Percentiles rank a stretch among this genome's conserved stretches.
phyloP scores from a whole-genome alignment of 2,888 invertebrate genomes.

The Eulithis prunata region DNA sequence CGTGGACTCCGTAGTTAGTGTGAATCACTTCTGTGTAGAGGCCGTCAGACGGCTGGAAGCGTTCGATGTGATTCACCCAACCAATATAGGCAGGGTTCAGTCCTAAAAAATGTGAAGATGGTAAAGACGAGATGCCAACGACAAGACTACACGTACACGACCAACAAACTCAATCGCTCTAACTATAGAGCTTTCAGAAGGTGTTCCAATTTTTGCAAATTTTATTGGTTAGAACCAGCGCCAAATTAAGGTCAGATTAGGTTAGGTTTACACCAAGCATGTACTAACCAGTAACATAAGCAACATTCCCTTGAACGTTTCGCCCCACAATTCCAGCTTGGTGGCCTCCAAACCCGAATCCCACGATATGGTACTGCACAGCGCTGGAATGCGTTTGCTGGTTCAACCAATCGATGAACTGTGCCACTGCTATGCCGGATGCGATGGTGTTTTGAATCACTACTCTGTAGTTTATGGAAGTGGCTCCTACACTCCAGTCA shows the following conservation, averaged over 20 bases:
- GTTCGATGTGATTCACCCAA: constrained; percentile 61
- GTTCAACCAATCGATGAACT: constrained; percentile 66
- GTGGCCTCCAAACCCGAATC: constrained; percentile 67
- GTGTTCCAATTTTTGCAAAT: no score
- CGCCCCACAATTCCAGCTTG: constrained; percentile 66
- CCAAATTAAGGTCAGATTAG: no score
- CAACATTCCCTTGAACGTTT: constrained; percentile 55
- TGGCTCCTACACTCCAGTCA: constrained; percentile 67
- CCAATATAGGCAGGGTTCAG: constrained; percentile 66
- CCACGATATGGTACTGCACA: constrained; percentile 62
- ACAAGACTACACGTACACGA: no score
- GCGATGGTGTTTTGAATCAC: constrained; percentile 59
- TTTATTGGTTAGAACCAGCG: no score
- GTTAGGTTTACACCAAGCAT: background rate
- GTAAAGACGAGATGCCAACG: background rate
- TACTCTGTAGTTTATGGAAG: constrained; percentile 48
- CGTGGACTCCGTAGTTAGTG: constrained; percentile 64
- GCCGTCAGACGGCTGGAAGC: constrained; percentile 59
- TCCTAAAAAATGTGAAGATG: constrained; percentile 44
- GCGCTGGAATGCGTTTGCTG: constrained; percentile 48
- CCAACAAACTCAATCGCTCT: no score
- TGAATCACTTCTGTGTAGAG: constrained; percentile 69
- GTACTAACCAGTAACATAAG: constrained; percentile 64
- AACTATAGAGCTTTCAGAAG: no score
- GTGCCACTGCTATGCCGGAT: constrained; percentile 59